Evolutionary conservation across 2,888 invertebrate species (phyloP), one percentile per base, ranked within the genome.

Genomic region (Scelioninae gen. 1): DNA sequence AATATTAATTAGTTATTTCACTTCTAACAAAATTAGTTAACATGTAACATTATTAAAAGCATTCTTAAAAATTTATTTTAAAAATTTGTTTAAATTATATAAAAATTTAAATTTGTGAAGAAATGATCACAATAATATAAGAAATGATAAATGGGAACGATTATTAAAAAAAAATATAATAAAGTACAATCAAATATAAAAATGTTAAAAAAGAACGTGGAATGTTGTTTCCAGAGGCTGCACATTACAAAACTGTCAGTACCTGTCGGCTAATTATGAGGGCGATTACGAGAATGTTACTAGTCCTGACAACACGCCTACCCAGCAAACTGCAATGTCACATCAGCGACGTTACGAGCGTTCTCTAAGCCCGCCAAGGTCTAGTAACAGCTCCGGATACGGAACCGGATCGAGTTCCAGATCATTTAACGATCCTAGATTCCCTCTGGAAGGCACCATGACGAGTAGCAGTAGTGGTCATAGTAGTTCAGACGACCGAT

Each of bases 301-400:
- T 88, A 94, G 93, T 85, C 92, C 91, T 78, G 93, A 93, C 62
- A 92, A 88, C 80, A 90, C 91, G 38, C 91, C 92, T 68, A 88
- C 88, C 43, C 92, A 89, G 74, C 92, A 92, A 88, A 92, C 94
- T 5, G 93, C 94, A 40, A 94, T 94, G 85, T 93, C 94, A 82
- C 95, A 95, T 89, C 94, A 96, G 62, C 94, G 95, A 88, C 94
- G 95, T 81, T 96, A 95, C 92, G 96, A 96, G 89, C 93, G 96
- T 80, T 95, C 95, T 86, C 93, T 96, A 92, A 95, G 95, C 55
- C 96, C 97, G 58, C 96, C 96, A 65, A 94, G 96, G 88, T 95
- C 96, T 83, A 95, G 95, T 88, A 96, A 96, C 91, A 96, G 96
- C 93, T 96, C 96, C 43, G 96, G 96, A 4, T 97, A 97, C 91